A percentile compares a stretch with the other conserved stretches of the same genome.
Conservation (phyloP, 2,113 vertebrate genomes). For the Eidolon helvum region DNA sequence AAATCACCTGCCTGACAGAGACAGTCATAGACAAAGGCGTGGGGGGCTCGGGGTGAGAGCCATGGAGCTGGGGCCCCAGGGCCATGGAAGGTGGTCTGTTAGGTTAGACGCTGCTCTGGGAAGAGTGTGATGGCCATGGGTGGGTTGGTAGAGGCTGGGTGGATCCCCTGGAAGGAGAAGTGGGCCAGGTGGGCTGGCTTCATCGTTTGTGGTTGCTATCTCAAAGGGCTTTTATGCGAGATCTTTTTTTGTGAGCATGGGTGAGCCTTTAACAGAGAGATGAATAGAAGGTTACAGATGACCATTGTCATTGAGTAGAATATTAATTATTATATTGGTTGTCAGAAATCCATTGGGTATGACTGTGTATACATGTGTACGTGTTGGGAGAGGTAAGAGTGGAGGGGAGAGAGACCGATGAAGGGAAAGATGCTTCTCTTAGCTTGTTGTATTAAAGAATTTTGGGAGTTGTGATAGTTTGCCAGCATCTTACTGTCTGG, state of each 20-base stretch:
- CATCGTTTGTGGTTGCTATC: neutral
- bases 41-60: neutral
- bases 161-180: neutral
- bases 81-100: neutral
- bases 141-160: neutral
- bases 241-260: neutral
- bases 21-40: conserved; percentile 60
- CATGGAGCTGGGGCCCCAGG: neutral
- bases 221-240: neutral
- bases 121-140: neutral
- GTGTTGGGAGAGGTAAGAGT: accelerated
- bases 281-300: neutral
- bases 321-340: neutral
- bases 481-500: neutral
- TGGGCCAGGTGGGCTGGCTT: neutral
- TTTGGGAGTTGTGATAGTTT: neutral
- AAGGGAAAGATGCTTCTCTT: neutral
- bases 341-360: neutral
- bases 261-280: neutral
- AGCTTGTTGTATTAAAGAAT: neutral
- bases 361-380: neutral
- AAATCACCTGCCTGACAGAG: conserved; percentile 83
- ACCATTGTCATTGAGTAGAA: neutral
- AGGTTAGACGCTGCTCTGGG: neutral
- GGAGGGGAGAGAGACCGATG: neutral